These are phyloP conservation scores for Peromyscus leucopus DNA, from an alignment of 2,113 vertebrate genomes.

Conservation along the genomic window DNA sequence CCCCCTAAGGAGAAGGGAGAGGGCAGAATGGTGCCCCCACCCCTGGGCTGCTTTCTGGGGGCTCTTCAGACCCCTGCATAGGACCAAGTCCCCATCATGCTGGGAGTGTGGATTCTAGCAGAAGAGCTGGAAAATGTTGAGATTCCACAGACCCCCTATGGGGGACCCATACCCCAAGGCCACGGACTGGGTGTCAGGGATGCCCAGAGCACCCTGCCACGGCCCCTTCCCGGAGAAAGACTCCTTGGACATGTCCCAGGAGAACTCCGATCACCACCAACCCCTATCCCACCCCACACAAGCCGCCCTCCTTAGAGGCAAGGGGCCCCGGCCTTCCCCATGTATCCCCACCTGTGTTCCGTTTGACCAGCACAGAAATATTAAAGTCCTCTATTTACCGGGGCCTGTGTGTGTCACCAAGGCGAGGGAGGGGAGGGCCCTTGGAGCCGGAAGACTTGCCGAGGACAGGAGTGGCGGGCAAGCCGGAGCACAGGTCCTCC, in stretches of 20 bases:
- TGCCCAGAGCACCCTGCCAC: slow-evolving; percentile 14
- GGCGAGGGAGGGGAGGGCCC: background rate
- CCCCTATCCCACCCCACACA: slow-evolving; percentile 44
- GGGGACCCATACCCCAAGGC: slow-evolving; percentile 72
- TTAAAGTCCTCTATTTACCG: slow-evolving; percentile 83
- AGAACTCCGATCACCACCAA: background rate
- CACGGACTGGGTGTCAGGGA: slow-evolving; percentile 48
- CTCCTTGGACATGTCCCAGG: slow-evolving; percentile 71
- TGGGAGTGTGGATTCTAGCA: slow-evolving; percentile 79
- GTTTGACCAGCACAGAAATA: slow-evolving; percentile 84
- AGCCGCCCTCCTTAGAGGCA: slow-evolving; percentile 66
- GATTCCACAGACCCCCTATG: slow-evolving; percentile 81
- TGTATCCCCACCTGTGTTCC: slow-evolving; percentile 81
- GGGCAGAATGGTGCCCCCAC: background rate
- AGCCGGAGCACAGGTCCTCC: background rate
- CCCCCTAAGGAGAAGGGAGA: background rate
- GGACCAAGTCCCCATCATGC: slow-evolving; percentile 80
- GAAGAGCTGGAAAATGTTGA: slow-evolving; percentile 65
- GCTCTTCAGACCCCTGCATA: slow-evolving; percentile 62
- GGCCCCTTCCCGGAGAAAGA: slow-evolving; percentile 74
- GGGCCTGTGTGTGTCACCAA: slow-evolving; percentile 76
- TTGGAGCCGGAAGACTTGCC: rapidly evolving
- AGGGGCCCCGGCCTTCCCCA: slow-evolving; percentile 27
- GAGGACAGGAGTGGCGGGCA: background rate
- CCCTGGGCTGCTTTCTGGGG: slow-evolving; percentile 72